These are phyloP conservation scores for Orchestia grillus DNA, from an alignment of 1,140 invertebrate species.

Conservation along the genomic window DNA sequence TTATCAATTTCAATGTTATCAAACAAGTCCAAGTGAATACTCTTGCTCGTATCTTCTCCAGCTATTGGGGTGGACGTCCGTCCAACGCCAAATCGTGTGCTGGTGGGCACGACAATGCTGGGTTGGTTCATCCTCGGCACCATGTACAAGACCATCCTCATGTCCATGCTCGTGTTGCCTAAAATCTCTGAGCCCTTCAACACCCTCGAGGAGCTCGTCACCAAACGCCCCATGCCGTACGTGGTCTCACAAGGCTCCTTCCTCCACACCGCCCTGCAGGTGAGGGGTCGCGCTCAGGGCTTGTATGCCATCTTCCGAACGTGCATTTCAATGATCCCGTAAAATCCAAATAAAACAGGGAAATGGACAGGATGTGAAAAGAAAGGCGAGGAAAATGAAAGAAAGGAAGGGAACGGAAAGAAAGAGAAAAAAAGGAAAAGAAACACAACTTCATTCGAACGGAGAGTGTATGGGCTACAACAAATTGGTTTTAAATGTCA, in stretches of 20 bases:
- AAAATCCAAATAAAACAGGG: neutral
- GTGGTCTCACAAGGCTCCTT: neutral
- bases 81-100: neutral
- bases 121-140: neutral
- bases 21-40: neutral
- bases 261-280: neutral
- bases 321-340: neutral
- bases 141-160: conserved; percentile 31
- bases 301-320: neutral
- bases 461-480: too few species aligned
- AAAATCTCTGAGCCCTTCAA: conserved; percentile 2
- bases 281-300: neutral
- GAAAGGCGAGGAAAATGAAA: too few species aligned
- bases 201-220: conserved; percentile 25
- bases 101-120: neutral
- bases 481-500: too few species aligned
- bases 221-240: conserved; percentile 1
- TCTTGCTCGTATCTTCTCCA: neutral
- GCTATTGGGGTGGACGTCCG: neutral
- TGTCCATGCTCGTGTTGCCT: conserved; percentile 20
- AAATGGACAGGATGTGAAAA: too few species aligned
- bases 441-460: too few species aligned
- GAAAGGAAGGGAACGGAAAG: too few species aligned
- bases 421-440: too few species aligned
- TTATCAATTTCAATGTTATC: neutral